A percentile compares a stretch with the other conserved stretches of the same genome.
phyloP scores from a whole-genome alignment of 1,140 invertebrate species.

The Steinernema khuongi region DNA sequence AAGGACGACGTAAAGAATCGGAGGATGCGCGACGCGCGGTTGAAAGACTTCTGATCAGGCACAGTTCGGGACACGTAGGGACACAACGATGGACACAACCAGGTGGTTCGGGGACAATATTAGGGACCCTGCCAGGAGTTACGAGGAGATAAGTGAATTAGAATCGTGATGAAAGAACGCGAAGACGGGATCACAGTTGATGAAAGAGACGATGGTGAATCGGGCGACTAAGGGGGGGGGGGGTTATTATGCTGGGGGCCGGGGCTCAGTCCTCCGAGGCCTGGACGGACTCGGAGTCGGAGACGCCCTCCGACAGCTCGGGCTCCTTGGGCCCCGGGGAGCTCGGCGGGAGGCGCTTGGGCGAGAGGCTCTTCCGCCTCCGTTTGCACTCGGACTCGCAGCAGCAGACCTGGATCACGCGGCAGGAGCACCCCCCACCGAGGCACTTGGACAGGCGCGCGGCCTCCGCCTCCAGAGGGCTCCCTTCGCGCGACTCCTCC shows the following conservation, averaged over 20 bases:
- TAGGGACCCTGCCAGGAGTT: background rate
- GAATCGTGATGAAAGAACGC: constrained; percentile 16
- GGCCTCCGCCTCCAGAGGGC: background rate
- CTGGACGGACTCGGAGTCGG: background rate
- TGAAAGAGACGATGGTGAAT: constrained; percentile 11
- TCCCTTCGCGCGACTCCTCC: background rate
- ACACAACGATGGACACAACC: constrained; percentile 13
- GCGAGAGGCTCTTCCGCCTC: background rate
- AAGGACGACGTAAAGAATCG: background rate
- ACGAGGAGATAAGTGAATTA: constrained; percentile 6
- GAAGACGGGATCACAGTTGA: background rate
- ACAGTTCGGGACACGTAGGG: background rate
- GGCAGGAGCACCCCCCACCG: background rate
- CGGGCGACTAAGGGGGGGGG: background rate
- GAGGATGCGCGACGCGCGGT: background rate
- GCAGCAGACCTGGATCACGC: background rate
- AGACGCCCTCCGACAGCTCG: background rate
- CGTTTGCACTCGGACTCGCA: background rate
- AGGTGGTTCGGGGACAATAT: background rate
- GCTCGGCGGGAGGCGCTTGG: background rate
- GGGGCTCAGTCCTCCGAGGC: background rate
- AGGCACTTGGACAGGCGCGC: background rate
- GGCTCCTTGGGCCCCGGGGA: background rate
- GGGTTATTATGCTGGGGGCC: background rate
- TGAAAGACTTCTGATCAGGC: constrained; percentile 1